A percentile compares a stretch with the other conserved stretches of the same genome.
phyloP scores from a whole-genome alignment of 2,797 vertebrate genomes.

The Mormyrus hasselquistii region DNA sequence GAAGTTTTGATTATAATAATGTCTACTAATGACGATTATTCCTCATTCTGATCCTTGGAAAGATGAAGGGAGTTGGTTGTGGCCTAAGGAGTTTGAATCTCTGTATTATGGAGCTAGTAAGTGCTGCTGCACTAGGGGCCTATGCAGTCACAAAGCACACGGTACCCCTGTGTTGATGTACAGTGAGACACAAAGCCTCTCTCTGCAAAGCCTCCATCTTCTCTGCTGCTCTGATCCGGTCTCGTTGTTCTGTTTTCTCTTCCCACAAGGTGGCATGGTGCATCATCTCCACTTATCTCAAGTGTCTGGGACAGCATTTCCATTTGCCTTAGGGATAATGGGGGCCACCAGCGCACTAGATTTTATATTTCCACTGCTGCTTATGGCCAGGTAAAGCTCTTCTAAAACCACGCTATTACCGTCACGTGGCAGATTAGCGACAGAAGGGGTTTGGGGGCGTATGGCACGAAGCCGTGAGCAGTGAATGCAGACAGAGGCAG shows the following conservation, averaged over 20 bases:
- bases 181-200: not conserved
- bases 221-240: not conserved
- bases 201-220: not conserved
- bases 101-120: not conserved
- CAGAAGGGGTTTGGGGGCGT: not conserved
- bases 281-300: not conserved
- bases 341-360: not conserved
- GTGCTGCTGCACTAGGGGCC: not conserved
- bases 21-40: constrained; percentile 27
- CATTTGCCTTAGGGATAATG: not conserved
- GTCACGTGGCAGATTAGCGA: not conserved
- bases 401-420: not conserved
- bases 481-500: not conserved
- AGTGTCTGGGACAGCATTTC: not conserved
- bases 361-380: not conserved
- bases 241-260: not conserved
- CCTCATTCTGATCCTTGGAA: constrained; percentile 32
- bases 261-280: not conserved
- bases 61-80: not conserved
- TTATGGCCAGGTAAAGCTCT: not conserved
- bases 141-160: constrained; percentile 18
- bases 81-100: not conserved
- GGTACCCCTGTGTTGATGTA: not conserved
- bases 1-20: constrained; percentile 45
- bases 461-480: not conserved